phyloP scores from a whole-genome alignment of 1,140 invertebrate genomes.

The Penaeus japonicus region DNA sequence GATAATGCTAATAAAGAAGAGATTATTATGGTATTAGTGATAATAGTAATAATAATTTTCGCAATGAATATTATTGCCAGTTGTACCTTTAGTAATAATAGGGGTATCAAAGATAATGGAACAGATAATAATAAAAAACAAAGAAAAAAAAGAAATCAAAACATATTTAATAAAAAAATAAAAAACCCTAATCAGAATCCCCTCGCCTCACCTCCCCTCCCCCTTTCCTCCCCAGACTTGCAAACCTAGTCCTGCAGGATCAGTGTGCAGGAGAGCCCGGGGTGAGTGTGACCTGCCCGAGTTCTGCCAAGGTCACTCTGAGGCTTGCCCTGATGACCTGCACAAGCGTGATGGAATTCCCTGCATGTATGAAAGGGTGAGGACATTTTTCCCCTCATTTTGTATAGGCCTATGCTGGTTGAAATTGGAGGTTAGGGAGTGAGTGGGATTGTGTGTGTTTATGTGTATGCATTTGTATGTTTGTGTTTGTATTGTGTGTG shows the following conservation, averaged over 20 bases:
- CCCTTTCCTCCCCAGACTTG: conserved; percentile 70
- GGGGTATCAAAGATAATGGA: too few species aligned
- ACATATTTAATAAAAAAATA: background rate
- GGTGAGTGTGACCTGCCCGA: conserved; percentile 95
- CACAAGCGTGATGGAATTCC: conserved; percentile 69
- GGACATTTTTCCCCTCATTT: too few species aligned
- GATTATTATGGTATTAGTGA: too few species aligned
- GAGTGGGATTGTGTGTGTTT: too few species aligned
- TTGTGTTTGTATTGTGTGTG: background rate
- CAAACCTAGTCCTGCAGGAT: conserved; percentile 76
- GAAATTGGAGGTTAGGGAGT: background rate
- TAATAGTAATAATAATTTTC: too few species aligned
- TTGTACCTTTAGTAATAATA: too few species aligned
- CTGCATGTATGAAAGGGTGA: conserved; percentile 39
- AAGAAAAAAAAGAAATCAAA: too few species aligned
- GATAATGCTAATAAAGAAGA: too few species aligned
- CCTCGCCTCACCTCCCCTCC: too few species aligned
- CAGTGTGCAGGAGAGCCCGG: conserved; percentile 78
- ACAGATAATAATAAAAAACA: too few species aligned
- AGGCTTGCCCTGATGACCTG: conserved; percentile 91
- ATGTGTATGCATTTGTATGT: too few species aligned
- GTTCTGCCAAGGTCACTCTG: conserved; percentile 90
- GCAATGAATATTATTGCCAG: too few species aligned
- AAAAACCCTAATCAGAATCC: background rate
- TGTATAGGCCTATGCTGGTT: background rate